Base-by-base conservation (phyloP, 1,140 invertebrate genomes). In the Caerostris extrusa region DNA sequence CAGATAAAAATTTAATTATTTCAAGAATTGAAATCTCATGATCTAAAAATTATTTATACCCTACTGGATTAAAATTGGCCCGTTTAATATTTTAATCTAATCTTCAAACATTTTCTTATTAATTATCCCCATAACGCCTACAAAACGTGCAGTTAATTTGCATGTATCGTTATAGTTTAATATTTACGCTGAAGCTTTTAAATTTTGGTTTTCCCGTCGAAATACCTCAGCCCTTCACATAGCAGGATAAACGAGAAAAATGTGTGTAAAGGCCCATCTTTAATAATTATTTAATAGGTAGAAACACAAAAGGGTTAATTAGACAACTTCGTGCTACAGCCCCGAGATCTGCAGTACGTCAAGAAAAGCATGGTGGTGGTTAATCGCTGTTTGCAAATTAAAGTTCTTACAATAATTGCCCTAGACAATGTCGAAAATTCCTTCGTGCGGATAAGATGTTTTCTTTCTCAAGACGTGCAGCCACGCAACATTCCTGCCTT, bases 361-460 rank as follows among this genome's bases (percentile, higher is more conserved):
- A 8, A 10, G 82, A 56, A 34, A 53, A 61, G 34, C 19, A 61
- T 64, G 6, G 58, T 2, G 34, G 60, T 34, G 34, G 60, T 50
- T 89, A 89, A 89, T 89, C 17, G 53, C 71, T 69, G 87, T 69
- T 89, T 89, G 87, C 50, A 89, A 69, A 89, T 89, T 55, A 69
- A 89, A 89, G 17, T 89, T 89, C 60, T 71, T 69, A 69, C 50
- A 89, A 89, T 89, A 89, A 67, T 69, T 55, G 87, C 53, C 12
- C 87, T 53, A 69, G 55, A 69, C 19, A 69, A 71, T 67, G 64
- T 69, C 69, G 69, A 89, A 56, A 67, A 89, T 69, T 89, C 64
- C 87, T 69, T 89, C 69, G 69, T 77, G 69, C 69, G 69, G 69
- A 34, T 77, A 77, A 77, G 50, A 55, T 69, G 87, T 56, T n/a